Evolutionary conservation across 2,113 vertebrate genomes (phyloP).

Genomic region (Rhinolophus sinicus): DNA sequence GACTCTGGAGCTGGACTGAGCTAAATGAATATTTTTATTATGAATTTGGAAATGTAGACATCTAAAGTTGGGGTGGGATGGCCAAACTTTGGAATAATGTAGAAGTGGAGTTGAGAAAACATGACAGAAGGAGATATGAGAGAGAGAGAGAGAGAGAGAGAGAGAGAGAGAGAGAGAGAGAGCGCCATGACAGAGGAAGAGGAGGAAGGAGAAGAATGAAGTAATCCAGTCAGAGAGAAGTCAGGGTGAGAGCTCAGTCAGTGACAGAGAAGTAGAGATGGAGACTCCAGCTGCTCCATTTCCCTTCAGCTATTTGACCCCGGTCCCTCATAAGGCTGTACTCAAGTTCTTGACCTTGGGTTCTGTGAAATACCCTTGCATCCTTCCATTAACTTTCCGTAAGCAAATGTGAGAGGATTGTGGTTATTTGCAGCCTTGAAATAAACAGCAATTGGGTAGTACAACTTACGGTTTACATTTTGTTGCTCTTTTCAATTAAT

Average conservation of each 20-base stretch:
- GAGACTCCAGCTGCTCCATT: background rate
- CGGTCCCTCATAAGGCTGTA: background rate
- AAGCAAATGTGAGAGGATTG: background rate
- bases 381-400: background rate
- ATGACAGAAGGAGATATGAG: background rate
- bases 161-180: rapidly evolving
- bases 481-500: constrained; percentile 48
- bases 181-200: rapidly evolving
- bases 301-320: background rate
- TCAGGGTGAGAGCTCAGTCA: background rate
- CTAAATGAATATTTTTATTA: background rate
- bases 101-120: constrained; percentile 18
- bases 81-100: background rate
- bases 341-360: background rate
- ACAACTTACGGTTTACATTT: background rate
- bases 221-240: background rate
- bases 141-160: background rate
- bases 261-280: background rate
- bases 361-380: background rate
- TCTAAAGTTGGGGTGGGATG: background rate
- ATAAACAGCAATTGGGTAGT: background rate
- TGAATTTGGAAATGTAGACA: background rate
- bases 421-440: background rate
- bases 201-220: background rate
- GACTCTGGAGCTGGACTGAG: background rate